Evolutionary conservation across 2,888 invertebrate genomes (phyloP).

Genomic region (Nymphalis polychloros): DNA sequence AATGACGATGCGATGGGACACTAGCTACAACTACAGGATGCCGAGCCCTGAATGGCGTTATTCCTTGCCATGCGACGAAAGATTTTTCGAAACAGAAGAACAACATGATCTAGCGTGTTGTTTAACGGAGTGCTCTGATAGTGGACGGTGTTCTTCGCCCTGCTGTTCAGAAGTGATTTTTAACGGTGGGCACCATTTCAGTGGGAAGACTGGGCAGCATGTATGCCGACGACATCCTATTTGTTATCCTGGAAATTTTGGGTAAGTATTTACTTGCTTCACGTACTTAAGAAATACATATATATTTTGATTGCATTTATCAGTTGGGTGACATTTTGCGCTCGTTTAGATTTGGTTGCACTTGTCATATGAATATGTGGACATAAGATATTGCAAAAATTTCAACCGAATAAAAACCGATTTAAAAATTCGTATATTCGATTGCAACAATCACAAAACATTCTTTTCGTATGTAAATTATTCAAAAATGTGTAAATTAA

Average conservation of each 20-base stretch:
- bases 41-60: slow-evolving; percentile 69
- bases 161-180: slow-evolving; percentile 80
- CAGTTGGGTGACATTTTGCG: too few species aligned
- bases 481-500: not conserved
- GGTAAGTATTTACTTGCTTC: slow-evolving; percentile 55
- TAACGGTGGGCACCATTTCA: slow-evolving; percentile 76
- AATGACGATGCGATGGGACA: slow-evolving; percentile 60
- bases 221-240: slow-evolving; percentile 59
- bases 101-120: slow-evolving; percentile 55
- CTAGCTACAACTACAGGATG: slow-evolving; percentile 52
- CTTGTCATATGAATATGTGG: too few species aligned
- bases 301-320: too few species aligned
- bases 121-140: slow-evolving; percentile 67
- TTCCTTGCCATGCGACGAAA: slow-evolving; percentile 60
- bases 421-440: too few species aligned
- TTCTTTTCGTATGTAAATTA: not conserved
- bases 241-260: slow-evolving; percentile 75
- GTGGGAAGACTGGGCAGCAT: slow-evolving; percentile 63
- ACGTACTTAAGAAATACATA: not conserved
- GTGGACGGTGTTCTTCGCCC: slow-evolving; percentile 73
- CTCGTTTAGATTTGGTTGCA: too few species aligned
- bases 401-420: too few species aligned
- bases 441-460: not conserved
- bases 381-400: too few species aligned
- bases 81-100: slow-evolving; percentile 61